Evolutionary conservation across 30 jellyfish, hydroid and myxozoan species (phyloP), one percentile per base, ranked within the genome.

Genomic region (Chironex yamaguchii): DNA sequence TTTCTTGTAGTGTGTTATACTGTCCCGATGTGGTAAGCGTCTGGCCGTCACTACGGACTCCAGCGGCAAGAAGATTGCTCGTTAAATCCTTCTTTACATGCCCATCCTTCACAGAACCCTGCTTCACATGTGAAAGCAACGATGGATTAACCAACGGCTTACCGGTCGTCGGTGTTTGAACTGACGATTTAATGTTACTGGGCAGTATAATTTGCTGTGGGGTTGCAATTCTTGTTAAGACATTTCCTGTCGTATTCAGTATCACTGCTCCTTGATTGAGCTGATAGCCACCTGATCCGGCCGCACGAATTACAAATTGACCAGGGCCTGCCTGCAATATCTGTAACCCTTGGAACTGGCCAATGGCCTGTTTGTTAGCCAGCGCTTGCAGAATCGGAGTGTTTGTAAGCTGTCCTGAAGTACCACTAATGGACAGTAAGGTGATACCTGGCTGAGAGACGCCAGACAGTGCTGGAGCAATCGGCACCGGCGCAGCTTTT

Each of bases 321-420:
- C 98, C 98, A 67, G 96, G 87, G 36, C 90, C 67, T 25, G 97
- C 94, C 63, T 84, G 96, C 28, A 93, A 52, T 14, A 95, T 95
- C 36, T 89, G 93, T 11, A 93, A 80, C 1, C 97, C 97, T 17
- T 93, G 92, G 67, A 81, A 76, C 24, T 76, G 92, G 24, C 42
- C 36, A n/a, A 52, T 78, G 0, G 94, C 94, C 29, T 89, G 91
- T 0, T 94, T 96, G 25, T 81, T 90, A 1, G 95, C 98, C 20
- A 92, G 83, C 11, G 98, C 98, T 67, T 92, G 78, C 66, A 86
- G 74, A 2, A 92, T 74, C 12, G 98, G 96, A 9, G 97, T 84
- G 48, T 76, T 91, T 42, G 92, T 42, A 29, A 77, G 76, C 81
- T 72, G 93, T 12, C 96, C 35, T 20, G 89, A 86, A 2, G 96